phyloP scores from a whole-genome alignment of 2,113 vertebrate genomes.

The Cinclus cinclus region DNA sequence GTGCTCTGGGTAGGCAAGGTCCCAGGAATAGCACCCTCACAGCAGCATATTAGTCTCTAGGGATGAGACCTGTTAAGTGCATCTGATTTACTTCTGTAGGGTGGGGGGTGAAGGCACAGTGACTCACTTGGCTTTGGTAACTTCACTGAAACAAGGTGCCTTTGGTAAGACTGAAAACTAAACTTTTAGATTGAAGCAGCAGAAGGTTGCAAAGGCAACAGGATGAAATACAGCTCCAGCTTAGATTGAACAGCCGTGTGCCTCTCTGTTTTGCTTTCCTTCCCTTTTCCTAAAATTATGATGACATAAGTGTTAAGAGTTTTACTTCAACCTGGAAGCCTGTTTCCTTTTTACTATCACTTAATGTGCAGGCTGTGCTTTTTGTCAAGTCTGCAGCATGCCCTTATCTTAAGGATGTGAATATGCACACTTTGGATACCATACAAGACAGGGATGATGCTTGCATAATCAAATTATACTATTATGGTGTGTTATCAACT shows the following conservation, averaged over 20 bases:
- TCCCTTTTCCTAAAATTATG: neutral
- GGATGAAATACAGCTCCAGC: neutral
- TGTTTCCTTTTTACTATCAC: neutral
- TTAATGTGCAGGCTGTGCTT: neutral
- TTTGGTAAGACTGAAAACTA: neutral
- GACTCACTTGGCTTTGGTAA: neutral
- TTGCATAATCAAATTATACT: neutral
- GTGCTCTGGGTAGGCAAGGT: neutral
- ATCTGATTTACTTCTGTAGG: neutral
- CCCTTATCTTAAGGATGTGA: neutral
- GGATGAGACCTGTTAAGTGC: neutral
- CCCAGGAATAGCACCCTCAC: neutral
- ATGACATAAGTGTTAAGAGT: neutral
- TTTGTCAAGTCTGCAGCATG: neutral
- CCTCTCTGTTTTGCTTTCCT: neutral
- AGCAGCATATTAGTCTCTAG: neutral
- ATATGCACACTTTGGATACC: neutral
- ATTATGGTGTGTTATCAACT: neutral
- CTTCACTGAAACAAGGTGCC: neutral
- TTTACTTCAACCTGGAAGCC: neutral
- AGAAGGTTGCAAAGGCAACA: neutral
- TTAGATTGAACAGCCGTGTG: neutral
- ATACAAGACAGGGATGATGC: neutral
- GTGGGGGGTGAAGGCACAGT: neutral
- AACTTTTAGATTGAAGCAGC: neutral